Conservation (phyloP, 2,113 vertebrate genomes). For the Pachycephala philippinensis region DNA sequence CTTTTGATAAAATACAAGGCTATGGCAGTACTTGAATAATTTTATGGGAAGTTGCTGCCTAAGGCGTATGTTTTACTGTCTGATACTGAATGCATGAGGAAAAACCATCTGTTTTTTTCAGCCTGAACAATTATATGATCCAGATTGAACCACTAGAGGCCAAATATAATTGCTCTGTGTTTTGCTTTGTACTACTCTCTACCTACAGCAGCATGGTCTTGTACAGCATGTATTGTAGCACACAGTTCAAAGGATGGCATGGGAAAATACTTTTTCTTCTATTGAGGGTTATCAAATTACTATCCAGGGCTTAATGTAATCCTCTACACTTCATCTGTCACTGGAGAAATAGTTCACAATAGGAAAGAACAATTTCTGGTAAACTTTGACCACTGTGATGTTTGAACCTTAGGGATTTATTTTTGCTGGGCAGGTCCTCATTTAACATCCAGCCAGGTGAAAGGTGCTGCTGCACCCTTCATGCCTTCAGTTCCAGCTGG, state of each 20-base stretch:
- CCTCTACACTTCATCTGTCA: not conserved
- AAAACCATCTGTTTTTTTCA: conserved; percentile 23
- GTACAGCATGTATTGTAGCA: not conserved
- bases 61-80: conserved; percentile 7
- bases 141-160: not conserved
- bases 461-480: not conserved
- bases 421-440: not conserved
- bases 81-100: conserved; percentile 4
- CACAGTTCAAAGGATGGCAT: not conserved
- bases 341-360: not conserved
- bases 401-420: not conserved
- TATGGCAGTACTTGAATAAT: not conserved
- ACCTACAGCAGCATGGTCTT: not conserved
- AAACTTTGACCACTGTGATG: not conserved
- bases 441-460: not conserved
- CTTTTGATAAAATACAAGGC: conserved; percentile 25
- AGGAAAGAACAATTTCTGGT: not conserved
- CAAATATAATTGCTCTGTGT: not conserved
- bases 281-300: not conserved
- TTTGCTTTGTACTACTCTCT: not conserved
- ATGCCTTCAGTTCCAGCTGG: not conserved
- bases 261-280: not conserved
- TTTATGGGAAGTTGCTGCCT: conserved; percentile 17
- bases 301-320: not conserved
- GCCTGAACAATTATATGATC: conserved; percentile 1